Evolutionary conservation across 92 coral and sea anemone species (phyloP).

Genomic region (Phenganax marumi): DNA sequence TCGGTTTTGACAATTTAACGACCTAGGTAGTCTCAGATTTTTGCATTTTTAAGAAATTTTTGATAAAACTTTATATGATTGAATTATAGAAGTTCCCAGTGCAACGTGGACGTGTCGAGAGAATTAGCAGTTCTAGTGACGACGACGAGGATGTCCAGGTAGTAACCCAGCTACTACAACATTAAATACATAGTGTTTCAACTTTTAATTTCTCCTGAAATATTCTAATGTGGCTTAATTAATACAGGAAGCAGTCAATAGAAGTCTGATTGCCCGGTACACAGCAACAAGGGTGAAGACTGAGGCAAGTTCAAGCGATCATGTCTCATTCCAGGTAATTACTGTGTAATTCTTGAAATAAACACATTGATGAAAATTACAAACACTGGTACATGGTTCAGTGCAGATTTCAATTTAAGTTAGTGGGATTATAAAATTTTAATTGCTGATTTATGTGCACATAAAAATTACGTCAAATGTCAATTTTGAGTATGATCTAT

Average conservation of each 20-base stretch:
- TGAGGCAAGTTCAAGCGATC: conserved; percentile 38
- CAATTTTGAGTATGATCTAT: too few relatives aligned
- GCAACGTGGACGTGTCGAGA: not conserved
- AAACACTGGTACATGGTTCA: too few relatives aligned
- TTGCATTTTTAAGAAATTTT: too few relatives aligned
- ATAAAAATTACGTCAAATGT: too few relatives aligned
- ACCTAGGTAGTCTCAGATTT: not conserved
- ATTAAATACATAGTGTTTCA: not conserved
- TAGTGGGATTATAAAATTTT: too few relatives aligned
- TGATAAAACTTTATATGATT: not conserved
- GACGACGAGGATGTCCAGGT: conserved; percentile 28
- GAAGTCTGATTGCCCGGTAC: conserved; percentile 44
- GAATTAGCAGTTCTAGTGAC: not conserved
- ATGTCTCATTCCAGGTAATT: too few relatives aligned
- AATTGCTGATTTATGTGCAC: too few relatives aligned
- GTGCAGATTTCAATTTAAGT: too few relatives aligned
- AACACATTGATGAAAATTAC: too few relatives aligned
- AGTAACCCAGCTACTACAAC: not conserved
- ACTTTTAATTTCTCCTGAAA: not conserved
- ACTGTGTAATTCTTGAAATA: too few relatives aligned
- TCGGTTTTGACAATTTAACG: not conserved
- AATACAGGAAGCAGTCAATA: conserved; percentile 52
- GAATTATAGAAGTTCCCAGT: not conserved
- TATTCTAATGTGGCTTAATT: not conserved
- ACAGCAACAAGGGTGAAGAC: conserved; percentile 46